Evolutionary conservation across 1,140 invertebrate genomes (phyloP).

Genomic region (Drosophila willistoni): DNA sequence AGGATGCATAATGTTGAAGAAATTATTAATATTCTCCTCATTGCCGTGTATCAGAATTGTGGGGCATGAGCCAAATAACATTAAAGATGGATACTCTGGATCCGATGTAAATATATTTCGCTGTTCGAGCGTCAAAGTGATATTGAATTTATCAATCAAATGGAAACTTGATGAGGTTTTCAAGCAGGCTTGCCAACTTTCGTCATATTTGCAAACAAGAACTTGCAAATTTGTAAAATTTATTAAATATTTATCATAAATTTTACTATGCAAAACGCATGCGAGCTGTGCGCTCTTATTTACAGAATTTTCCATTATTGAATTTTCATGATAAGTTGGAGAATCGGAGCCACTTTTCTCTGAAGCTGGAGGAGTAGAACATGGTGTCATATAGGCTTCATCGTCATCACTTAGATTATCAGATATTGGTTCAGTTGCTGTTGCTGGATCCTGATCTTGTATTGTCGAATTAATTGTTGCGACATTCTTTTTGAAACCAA

Average conservation of each 20-base stretch:
- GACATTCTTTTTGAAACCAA: slow-evolving; percentile 57
- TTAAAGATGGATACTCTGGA: slow-evolving; percentile 92
- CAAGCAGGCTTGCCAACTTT: slow-evolving; percentile 94
- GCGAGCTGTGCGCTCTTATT: slow-evolving; percentile 85
- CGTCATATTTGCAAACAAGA: slow-evolving; percentile 92
- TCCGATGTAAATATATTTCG: slow-evolving; percentile 92
- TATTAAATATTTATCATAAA: slow-evolving; percentile 93
- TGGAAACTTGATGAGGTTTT: slow-evolving; percentile 93
- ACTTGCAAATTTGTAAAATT: slow-evolving; percentile 94
- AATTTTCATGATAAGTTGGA: slow-evolving; percentile 54
- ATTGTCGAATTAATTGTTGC: slow-evolving; percentile 34
- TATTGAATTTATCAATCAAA: slow-evolving; percentile 95
- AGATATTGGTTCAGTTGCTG: slow-evolving; percentile 16
- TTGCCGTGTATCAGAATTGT: slow-evolving; percentile 94
- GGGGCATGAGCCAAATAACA: slow-evolving; percentile 92
- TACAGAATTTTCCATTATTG: slow-evolving; percentile 42
- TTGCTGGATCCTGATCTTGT: slow-evolving; percentile 32
- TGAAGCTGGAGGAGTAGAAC: slow-evolving; percentile 94
- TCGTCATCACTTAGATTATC: slow-evolving; percentile 79
- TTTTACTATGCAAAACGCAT: slow-evolving; percentile 87
- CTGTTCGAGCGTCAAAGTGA: slow-evolving; percentile 92
- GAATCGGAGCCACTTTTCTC: slow-evolving; percentile 86
- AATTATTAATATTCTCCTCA: slow-evolving; percentile 91
- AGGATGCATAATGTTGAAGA: slow-evolving; percentile 83
- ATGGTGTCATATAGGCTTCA: slow-evolving; percentile 94